Conservation (phyloP, 2,888 invertebrate genomes). For the Anthrax anthrax region DNA sequence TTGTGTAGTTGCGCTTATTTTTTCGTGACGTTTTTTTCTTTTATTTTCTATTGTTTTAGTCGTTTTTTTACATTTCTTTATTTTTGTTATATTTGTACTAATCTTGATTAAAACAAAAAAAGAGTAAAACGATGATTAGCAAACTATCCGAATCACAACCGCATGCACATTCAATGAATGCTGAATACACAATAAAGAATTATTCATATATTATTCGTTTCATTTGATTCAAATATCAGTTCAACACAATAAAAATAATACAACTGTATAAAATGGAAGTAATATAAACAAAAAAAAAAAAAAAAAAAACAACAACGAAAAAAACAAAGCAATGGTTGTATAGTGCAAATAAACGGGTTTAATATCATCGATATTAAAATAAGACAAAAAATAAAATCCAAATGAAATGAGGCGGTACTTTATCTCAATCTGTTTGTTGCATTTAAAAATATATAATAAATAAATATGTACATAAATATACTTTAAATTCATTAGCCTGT, state of each 20-base stretch:
- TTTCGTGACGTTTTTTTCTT: neutral
- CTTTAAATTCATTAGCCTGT: neutral
- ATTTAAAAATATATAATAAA: neutral
- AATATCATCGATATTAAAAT: neutral
- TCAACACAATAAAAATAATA: conserved; percentile 5
- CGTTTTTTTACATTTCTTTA: neutral
- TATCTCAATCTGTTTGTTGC: too few species aligned
- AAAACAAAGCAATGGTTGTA: too few species aligned
- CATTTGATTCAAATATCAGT: conserved; percentile 6
- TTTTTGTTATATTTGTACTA: neutral
- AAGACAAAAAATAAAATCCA: neutral
- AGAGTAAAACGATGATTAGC: neutral
- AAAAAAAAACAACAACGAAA: neutral
- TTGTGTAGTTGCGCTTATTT: too few species aligned
- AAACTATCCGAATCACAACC: conserved; percentile 3
- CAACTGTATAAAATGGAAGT: neutral
- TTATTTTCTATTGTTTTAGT: neutral
- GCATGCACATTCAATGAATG: conserved; percentile 12
- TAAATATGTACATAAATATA: neutral
- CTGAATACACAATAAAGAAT: conserved; percentile 13
- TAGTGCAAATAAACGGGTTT: neutral
- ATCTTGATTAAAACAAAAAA: neutral
- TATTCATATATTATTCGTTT: neutral
- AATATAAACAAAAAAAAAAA: neutral
- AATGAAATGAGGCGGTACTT: neutral